These are phyloP conservation scores for Pteromalus puparum DNA, from an alignment of 1,140 invertebrate species.

Conservation along the genomic window DNA sequence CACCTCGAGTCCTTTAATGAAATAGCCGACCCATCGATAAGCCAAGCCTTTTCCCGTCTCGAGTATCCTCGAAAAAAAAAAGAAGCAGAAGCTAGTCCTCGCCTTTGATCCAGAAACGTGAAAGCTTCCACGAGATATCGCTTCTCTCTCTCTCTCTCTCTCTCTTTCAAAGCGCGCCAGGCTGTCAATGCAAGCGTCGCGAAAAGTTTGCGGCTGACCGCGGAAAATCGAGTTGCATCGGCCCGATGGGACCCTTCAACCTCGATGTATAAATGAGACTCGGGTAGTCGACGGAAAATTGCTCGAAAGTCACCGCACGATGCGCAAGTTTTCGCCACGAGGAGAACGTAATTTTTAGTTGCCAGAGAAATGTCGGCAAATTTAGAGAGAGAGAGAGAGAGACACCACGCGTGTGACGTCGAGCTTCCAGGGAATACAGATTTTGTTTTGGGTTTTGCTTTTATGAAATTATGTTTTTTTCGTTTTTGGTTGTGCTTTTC, in stretches of 20 bases:
- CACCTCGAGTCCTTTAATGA: not conserved
- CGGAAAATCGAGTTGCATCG: not conserved
- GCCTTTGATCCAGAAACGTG: not conserved
- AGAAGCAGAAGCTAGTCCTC: not conserved
- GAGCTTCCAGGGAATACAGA: not conserved
- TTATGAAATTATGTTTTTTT: too few relatives aligned
- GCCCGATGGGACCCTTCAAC: not conserved
- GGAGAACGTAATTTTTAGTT: constrained; percentile 16
- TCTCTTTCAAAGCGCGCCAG: not conserved
- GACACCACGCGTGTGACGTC: too few relatives aligned
- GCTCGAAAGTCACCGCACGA: not conserved
- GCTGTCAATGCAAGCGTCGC: not conserved
- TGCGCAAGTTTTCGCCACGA: not conserved
- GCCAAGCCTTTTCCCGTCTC: not conserved
- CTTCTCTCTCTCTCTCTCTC: not conserved
- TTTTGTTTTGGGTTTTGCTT: not conserved
- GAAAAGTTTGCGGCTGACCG: not conserved
- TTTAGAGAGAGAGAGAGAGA: not conserved
- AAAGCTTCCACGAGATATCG: not conserved
- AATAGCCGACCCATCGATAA: not conserved
- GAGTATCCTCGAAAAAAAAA: not conserved
- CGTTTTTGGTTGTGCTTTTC: too few relatives aligned
- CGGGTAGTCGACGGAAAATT: not conserved
- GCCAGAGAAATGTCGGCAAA: too few relatives aligned
- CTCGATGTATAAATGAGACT: constrained; percentile 1